Evolutionary conservation across 2,797 vertebrate species (phyloP).

Genomic region (Gambelia wislizenii): DNA sequence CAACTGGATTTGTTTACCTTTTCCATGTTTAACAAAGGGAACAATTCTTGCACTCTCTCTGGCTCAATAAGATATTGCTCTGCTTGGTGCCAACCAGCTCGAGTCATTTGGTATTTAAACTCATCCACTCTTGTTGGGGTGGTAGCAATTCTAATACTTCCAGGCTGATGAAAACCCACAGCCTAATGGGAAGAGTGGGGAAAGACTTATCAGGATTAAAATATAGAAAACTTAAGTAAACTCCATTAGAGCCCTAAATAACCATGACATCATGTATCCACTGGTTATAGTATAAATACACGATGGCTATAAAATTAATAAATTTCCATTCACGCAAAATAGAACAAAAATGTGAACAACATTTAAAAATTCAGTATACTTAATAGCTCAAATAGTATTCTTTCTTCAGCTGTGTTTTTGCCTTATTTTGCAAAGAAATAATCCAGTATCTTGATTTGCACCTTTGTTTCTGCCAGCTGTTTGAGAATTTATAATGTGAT

Average conservation of each 20-base stretch:
- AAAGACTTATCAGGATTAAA: slow-evolving; percentile 12
- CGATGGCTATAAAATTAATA: background rate
- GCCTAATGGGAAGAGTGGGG: slow-evolving; percentile 78
- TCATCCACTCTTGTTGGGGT: slow-evolving; percentile 92
- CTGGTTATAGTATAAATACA: background rate
- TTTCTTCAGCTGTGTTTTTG: background rate
- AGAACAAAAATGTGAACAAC: background rate
- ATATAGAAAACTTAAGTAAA: background rate
- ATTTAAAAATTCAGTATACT: background rate
- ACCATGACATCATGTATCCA: background rate
- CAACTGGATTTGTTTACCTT: slow-evolving; percentile 80
- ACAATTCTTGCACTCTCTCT: slow-evolving; percentile 90
- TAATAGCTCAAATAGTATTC: background rate
- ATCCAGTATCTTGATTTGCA: background rate
- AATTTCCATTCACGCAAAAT: background rate
- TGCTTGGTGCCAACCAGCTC: slow-evolving; percentile 90
- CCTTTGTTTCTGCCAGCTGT: background rate
- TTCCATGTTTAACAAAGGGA: slow-evolving; percentile 91
- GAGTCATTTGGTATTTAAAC: slow-evolving; percentile 95
- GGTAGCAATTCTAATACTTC: slow-evolving; percentile 93
- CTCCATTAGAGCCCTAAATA: slow-evolving; percentile 6
- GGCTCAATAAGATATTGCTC: slow-evolving; percentile 89
- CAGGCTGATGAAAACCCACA: slow-evolving; percentile 94
- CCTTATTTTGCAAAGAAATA: background rate
- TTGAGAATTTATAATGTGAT: too few species aligned